phyloP scores from a whole-genome alignment of 2,797 vertebrate genomes.

The Nannoperca australis region DNA sequence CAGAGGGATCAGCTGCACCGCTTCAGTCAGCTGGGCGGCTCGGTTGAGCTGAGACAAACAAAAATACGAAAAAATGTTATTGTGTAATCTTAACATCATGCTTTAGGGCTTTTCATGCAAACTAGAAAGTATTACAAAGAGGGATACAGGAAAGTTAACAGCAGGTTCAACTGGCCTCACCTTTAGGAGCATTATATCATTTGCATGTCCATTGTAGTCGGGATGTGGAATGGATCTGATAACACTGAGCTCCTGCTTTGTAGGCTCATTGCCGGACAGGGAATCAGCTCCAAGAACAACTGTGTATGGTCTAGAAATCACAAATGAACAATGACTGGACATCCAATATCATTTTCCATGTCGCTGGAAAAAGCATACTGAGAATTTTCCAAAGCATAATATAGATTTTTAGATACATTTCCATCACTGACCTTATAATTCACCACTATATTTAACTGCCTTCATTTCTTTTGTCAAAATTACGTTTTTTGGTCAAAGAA shows the following conservation, averaged over 20 bases:
- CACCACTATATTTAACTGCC: neutral
- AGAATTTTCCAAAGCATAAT: neutral
- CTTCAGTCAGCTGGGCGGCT: slow-evolving; percentile 57
- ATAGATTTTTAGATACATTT: neutral
- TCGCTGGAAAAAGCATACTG: neutral
- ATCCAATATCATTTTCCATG: neutral
- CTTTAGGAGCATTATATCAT: slow-evolving; percentile 83
- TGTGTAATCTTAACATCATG: neutral
- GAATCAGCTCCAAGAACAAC: slow-evolving; percentile 74
- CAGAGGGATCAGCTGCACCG: slow-evolving; percentile 72
- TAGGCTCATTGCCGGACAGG: slow-evolving; percentile 44
- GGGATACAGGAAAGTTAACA: rapidly evolving
- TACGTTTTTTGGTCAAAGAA: neutral
- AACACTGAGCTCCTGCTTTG: slow-evolving; percentile 60
- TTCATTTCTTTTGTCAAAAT: neutral
- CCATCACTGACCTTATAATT: too few species aligned
- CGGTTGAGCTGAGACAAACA: slow-evolving; percentile 59
- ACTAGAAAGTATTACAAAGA: neutral
- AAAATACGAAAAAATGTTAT: slow-evolving; percentile 5
- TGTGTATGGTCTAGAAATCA: slow-evolving; percentile 57
- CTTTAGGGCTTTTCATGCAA: neutral
- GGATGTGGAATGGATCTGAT: slow-evolving; percentile 66
- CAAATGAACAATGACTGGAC: neutral
- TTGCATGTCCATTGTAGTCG: slow-evolving; percentile 47
- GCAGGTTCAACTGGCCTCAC: slow-evolving; percentile 44